Base-by-base conservation (phyloP, 2,113 vertebrate species). In the Delphinus delphis region DNA sequence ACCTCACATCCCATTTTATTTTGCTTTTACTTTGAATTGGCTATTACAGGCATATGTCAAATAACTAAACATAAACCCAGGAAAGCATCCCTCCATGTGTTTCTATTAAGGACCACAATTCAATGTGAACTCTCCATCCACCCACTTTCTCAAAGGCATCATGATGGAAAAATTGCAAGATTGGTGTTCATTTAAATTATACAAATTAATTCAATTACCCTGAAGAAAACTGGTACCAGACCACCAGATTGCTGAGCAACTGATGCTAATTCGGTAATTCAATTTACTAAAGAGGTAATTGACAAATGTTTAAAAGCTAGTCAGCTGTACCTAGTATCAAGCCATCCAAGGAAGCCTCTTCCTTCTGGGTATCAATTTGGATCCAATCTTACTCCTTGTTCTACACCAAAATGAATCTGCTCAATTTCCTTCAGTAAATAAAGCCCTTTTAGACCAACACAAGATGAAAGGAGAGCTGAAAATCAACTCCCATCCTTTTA, bases 121-220 rank as follows among this genome's bases (percentile, higher is more conserved):
- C 36, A 17, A 15, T 50, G 58, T 58, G 65, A 96, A 90, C 44
- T 88, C 76, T 80, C 58, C 3, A 28, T 67, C 93, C 33, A 79
- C 50, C 60, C 26, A 55, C 71, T 67, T 95, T 93, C 80, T 87
- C 96, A 91, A 95, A 95, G 70, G 13, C n/a, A 83, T 74, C 8
- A 0, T 13, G 38, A 96, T 58, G 31, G 62, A 67, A 73, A 85
- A 77, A 67, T 87, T 71, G 17, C 68, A 97, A 88, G 67, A 84
- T 88, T 65, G 31, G 71, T 76, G 62, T 87, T 94, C 91, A 84
- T 93, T 97, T 96, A 76, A 94, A 97, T 83, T 55, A n/a, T 6
- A 95, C 93, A 87, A 80, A 84, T 90, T 89, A 97, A 94, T 84
- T 93, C 79, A 95, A 85, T 98, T 89, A 93, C 86, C 86, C 41